A percentile compares a stretch with the other conserved stretches of the same genome.
Conservation (phyloP, 2,888 invertebrate species). For the Sphinx pinastri region DNA sequence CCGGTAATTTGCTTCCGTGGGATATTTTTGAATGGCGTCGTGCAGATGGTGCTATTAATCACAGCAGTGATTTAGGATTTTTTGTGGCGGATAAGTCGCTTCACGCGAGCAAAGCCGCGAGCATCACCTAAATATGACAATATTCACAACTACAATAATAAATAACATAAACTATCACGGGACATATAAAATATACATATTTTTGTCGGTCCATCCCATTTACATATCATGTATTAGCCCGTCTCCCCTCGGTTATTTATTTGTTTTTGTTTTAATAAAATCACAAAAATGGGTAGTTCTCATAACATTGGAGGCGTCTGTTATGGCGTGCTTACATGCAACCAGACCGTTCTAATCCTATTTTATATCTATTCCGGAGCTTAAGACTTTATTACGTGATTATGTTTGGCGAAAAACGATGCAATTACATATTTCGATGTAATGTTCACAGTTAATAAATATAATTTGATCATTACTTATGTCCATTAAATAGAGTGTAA, state of each 20-base stretch:
- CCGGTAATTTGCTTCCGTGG: too few species aligned
- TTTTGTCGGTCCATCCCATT: slow-evolving; percentile 54
- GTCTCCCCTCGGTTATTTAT: slow-evolving; percentile 55
- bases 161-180: slow-evolving; percentile 10
- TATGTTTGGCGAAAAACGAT: slow-evolving; percentile 23
- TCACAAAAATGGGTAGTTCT: slow-evolving; percentile 71
- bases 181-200: slow-evolving; percentile 32
- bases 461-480: neutral
- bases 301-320: slow-evolving; percentile 67
- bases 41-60: too few species aligned
- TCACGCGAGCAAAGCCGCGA: too few species aligned
- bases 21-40: too few species aligned
- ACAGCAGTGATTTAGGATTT: too few species aligned
- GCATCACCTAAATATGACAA: neutral
- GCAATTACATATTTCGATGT: neutral
- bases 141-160: neutral
- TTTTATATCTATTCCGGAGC: slow-evolving; percentile 14
- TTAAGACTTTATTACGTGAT: slow-evolving; percentile 23
- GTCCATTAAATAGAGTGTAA: neutral
- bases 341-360: slow-evolving; percentile 43
- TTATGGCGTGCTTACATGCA: slow-evolving; percentile 80
- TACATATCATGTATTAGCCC: slow-evolving; percentile 57
- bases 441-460: neutral
- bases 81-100: too few species aligned
- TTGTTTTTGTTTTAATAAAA: slow-evolving; percentile 69